Percentiles rank a stretch among this genome's conserved stretches.
Conservation (phyloP, 2,113 vertebrate species). For the Tinamus guttatus region DNA sequence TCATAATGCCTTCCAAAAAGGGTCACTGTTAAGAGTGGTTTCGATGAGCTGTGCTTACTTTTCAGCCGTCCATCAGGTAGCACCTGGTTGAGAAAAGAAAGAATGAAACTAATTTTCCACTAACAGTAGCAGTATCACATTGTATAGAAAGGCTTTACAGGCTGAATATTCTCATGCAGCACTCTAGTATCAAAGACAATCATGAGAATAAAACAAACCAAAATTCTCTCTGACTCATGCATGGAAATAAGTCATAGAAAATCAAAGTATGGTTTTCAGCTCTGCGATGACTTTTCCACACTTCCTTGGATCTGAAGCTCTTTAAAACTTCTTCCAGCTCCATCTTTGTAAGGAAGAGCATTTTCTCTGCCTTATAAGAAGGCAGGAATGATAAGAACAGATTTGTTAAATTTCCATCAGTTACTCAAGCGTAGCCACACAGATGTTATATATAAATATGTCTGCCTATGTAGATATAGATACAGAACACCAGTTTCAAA, state of each 20-base stretch:
- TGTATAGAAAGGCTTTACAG: not conserved
- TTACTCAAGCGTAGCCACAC: accelerated
- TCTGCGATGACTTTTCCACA: not conserved
- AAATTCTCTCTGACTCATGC: not conserved
- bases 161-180: not conserved
- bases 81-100: constrained; percentile 66
- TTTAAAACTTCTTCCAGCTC: not conserved
- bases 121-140: not conserved
- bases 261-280: not conserved
- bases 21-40: constrained; percentile 67
- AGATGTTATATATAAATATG: not conserved
- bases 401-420: not conserved
- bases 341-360: accelerated
- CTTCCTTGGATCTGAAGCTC: not conserved
- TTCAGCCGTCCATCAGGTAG: constrained; percentile 69
- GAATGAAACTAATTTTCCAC: not conserved
- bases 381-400: not conserved
- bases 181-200: not conserved
- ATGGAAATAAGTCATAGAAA: not conserved
- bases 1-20: constrained; percentile 80
- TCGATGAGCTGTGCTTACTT: constrained; percentile 41
- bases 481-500: not conserved
- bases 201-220: not conserved
- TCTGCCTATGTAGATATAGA: too few species aligned
- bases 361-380: not conserved